Evolutionary conservation across 2,888 invertebrate species (phyloP).

Genomic region (Drosophila emarginata): DNA sequence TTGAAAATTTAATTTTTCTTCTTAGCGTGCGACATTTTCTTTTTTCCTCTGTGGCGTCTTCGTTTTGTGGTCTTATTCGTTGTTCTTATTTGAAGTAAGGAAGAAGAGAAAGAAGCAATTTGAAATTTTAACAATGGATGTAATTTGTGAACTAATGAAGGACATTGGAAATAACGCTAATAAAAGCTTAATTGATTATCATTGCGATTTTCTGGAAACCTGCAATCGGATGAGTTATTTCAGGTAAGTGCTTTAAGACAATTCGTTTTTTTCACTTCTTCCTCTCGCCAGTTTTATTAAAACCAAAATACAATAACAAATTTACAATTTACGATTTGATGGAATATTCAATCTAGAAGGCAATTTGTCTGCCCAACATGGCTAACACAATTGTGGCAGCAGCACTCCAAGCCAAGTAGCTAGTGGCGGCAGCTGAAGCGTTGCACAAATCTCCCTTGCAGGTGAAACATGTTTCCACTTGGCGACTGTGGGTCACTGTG

Average conservation of each 20-base stretch:
- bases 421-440: slow-evolving; percentile 76
- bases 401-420: slow-evolving; percentile 65
- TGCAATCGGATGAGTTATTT: background rate
- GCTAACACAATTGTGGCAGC: slow-evolving; percentile 60
- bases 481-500: slow-evolving; percentile 76
- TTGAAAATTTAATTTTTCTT: background rate
- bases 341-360: slow-evolving; percentile 12
- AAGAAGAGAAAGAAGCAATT: background rate
- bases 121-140: background rate
- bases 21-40: background rate
- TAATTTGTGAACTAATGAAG: background rate
- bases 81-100: background rate
- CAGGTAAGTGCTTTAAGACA: background rate
- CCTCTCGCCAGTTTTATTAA: slow-evolving; percentile 8
- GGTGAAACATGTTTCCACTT: slow-evolving; percentile 84
- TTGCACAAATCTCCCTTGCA: slow-evolving; percentile 89
- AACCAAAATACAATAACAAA: slow-evolving; percentile 12
- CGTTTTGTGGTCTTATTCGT: slow-evolving; percentile 7
- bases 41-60: background rate
- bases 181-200: background rate
- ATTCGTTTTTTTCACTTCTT: background rate
- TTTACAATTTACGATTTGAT: slow-evolving; percentile 21
- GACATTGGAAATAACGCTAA: background rate
- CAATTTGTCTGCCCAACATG: slow-evolving; percentile 66
- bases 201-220: background rate